Evolutionary conservation across 2,113 vertebrate species (phyloP), one percentile per base, ranked within the genome.

Genomic region (Trachemys scripta): DNA sequence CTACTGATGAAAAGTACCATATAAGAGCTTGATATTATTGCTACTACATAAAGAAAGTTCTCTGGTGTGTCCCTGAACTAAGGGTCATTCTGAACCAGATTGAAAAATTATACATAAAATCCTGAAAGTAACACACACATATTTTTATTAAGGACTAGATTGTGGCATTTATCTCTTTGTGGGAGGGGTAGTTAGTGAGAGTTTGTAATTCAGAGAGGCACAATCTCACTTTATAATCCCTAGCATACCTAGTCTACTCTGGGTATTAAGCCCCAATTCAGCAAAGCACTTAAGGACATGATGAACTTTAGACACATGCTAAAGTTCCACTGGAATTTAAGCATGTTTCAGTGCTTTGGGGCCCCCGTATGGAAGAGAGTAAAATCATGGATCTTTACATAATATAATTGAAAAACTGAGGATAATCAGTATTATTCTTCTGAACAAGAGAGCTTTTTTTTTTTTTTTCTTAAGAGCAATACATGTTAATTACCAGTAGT

Each of bases 371-470:
- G 59, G 42, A 90, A 35, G 31, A 72, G 0, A 17, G 19, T 12
- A 50, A 19, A 2, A 3, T 51, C 65, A 69, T 54, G 84, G n/a
- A n/a, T 8, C 35, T 8, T 92, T 88, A 29, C 82, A 94, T 81
- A 82, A 80, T 10, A 3, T 47, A 92, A 57, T 38, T 80, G 35
- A 85, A 10, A 57, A 87, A 84, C 3, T 24, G 10, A 75, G 8
- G 3, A 5, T 22, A 89, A 82, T 87, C 56, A 50, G 20, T 47
- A 2, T 47, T 13, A 54, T 51, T 91, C 17, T 11, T 93, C 20
- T 42, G 80, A 90, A 75, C n/a, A 42, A 0, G 0, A 90, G 19
- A 85, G 79, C 0, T 0, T 29, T 56, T 25, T 81, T 0, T 29
- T 56, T 25, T 81, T 95, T 91, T 49, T 20, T 6, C 3, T 6